Conservation (phyloP, 2,113 vertebrate genomes). For the Mesitornis unicolor region DNA sequence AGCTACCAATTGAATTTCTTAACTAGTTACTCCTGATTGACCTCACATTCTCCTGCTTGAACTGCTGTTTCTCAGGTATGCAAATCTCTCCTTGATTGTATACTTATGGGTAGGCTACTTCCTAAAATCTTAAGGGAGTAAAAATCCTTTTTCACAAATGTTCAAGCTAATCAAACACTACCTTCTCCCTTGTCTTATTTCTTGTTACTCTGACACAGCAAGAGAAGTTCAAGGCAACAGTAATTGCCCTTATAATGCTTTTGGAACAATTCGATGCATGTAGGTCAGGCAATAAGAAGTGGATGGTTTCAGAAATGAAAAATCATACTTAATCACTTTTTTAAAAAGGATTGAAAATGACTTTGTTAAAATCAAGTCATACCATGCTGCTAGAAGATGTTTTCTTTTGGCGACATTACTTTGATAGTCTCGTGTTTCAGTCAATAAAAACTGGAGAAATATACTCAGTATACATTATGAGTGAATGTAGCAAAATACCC, state of each 20-base stretch:
- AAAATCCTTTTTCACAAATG: constrained; percentile 52
- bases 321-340: constrained; percentile 69
- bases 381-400: neutral
- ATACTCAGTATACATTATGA: constrained; percentile 29
- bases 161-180: constrained; percentile 64
- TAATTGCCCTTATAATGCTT: constrained; percentile 76
- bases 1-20: constrained; percentile 70
- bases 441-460: constrained; percentile 52
- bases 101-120: constrained; percentile 38
- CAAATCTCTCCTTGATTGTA: constrained; percentile 64
- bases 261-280: constrained; percentile 71
- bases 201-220: constrained; percentile 58
- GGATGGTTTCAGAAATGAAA: constrained; percentile 62
- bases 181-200: constrained; percentile 60
- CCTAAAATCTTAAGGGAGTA: constrained; percentile 46
- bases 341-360: constrained; percentile 56
- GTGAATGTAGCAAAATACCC: constrained; percentile 9
- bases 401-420: constrained; percentile 28
- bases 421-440: neutral
- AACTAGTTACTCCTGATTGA: constrained; percentile 74
- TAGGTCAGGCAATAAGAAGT: constrained; percentile 61
- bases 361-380: constrained; percentile 73
- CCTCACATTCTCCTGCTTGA: constrained; percentile 71
- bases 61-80: constrained; percentile 70
- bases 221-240: constrained; percentile 71